Base-by-base conservation (phyloP, 2,888 invertebrate genomes). In the Piscicola geometra region DNA sequence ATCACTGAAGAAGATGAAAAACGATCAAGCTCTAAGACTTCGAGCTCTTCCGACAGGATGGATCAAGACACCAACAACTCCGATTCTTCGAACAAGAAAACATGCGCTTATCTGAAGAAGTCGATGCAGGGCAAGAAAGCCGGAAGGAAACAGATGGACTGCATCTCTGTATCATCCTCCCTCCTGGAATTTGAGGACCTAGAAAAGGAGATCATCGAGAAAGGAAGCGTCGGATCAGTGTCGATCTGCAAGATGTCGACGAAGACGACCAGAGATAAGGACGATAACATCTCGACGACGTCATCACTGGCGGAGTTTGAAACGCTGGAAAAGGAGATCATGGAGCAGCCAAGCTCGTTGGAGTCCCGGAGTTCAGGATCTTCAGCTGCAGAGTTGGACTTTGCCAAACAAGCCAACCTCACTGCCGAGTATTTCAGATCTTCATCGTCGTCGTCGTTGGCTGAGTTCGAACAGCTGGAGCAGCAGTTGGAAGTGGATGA, bases 231-330 rank as follows among this genome's bases (percentile, higher is more conserved):
- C 28, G 78, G 78, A 15, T 78, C 78, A 12, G 47, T 77, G 18
- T 60, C 79, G 18, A 32, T 73, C 5, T 41, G 47, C 18, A 28
- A 32, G n/a, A 47, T 72, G 1, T 71, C 66, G n/a, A 30, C 50
- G 36, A 35, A 35, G 21, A 41, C 35, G 5, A 50, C 41, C 18
- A 32, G 15, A 18, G 32, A 28, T 12, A 77, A 78, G 32, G 76
- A 67, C 64, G 95, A 96, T 83, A 93, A 94, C 83, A 89, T 93
- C 67, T 95, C 95, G 0, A 90, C 94, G 85, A 93, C 91, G 79
- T 95, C 95, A 12, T 88, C 85, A 18, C 79, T 96, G 77, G 93
- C 94, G 86, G 96, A 96, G 84, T 96, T 96, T 87, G 96, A 77
- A 75, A 76, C 71, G 18, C 71, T 78, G 15, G 77, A 78, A 41